Evolutionary conservation across 2,888 invertebrate species (phyloP), one percentile per base, ranked within the genome.

Genomic region (Patella ulyssiponensis): DNA sequence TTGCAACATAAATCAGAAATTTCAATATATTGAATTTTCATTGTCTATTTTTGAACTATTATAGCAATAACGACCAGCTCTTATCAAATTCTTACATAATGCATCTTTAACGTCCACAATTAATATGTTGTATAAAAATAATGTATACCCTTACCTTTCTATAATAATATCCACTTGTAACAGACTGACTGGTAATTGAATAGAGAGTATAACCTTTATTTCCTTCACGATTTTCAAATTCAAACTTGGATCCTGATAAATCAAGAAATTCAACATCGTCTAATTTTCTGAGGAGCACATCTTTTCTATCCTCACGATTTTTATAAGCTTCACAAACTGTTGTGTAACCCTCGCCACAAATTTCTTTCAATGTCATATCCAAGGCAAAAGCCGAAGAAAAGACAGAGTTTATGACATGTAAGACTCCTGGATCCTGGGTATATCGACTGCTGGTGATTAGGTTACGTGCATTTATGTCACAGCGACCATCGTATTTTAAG

Each of bases 361-460:
- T 77, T 27, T 83, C 74, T 70, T 79, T 83, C 73, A 91, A 80
- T 0, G 90, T 85, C 54, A 79, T 75, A 75, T 91, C 84, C 9
- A 90, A 79, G 7, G 88, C 90, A 71, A 85, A 83, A 1, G 90
- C 90, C 3, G 89, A 84, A 0, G 91, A 84, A 79, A 86, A 90
- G 11, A 91, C 90, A 56, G 89, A 85, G 79, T 91, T 90, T n/a
- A 91, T 88, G 17, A 89, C 88, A 75, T 89, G 88, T 27, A 89
- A 82, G 7, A 89, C 86, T 52, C 84, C 85, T 0, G 85, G 83
- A 73, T 91, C 91, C 72, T 90, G 89, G 12, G 84, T 84, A 79
- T 89, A 90, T 3, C 82, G 71, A 15, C 74, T 76, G 27, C 85
- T 84, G 7, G 79, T 82, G 9, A 83, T 82, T 69, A 87, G 81